phyloP scores from a whole-genome alignment of 2,797 vertebrate species.

The Trachurus trachurus region DNA sequence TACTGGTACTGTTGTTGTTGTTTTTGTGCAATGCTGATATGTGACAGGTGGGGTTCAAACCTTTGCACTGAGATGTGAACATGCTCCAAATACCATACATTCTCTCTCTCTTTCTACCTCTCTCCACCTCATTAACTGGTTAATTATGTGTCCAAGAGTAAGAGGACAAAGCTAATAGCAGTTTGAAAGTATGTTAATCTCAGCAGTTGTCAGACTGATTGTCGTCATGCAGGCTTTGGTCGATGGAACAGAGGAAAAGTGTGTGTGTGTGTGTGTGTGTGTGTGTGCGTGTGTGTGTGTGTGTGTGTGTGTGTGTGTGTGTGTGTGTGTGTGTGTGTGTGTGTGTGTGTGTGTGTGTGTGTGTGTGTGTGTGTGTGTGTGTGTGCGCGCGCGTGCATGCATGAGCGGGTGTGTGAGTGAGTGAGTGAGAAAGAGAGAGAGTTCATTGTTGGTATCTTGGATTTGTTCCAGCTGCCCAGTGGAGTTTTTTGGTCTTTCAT shows the following conservation, averaged over 20 bases:
- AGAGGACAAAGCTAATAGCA: constrained; percentile 33
- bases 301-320: no score
- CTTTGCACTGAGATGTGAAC: not conserved
- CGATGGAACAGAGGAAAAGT: not conserved
- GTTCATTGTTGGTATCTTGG: constrained; percentile 29
- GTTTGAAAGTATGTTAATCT: constrained; percentile 52
- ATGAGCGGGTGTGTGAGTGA: not conserved
- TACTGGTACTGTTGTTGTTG: not conserved
- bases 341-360: no score
- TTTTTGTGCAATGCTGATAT: not conserved
- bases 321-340: no score
- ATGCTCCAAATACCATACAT: not conserved
- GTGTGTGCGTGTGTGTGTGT: no score
- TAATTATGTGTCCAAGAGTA: constrained; percentile 33
- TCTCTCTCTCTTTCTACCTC: no score
- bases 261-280: no score
- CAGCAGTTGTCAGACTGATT: constrained; percentile 48
- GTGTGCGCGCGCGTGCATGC: not conserved
- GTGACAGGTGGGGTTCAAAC: not conserved
- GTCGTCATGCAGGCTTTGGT: constrained; percentile 51
- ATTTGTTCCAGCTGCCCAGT: constrained; percentile 68
- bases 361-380: no score
- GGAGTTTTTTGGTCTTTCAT: constrained; percentile 73
- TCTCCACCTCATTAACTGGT: constrained; percentile 31
- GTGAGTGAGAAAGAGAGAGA: no score